Conservation (phyloP, 64 coral and sea anemone species). For the Stichodactyla helianthus region DNA sequence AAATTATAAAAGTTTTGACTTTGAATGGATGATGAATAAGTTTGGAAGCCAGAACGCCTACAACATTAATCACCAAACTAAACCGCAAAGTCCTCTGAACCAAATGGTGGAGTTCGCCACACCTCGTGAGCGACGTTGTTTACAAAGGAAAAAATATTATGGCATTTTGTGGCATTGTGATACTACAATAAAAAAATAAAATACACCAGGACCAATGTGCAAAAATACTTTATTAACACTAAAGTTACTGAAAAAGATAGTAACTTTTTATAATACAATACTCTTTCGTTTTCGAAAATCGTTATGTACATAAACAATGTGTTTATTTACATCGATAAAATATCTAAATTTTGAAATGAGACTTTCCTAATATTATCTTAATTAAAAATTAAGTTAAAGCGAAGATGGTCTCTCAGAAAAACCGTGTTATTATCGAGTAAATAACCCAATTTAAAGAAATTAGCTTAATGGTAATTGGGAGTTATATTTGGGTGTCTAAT, state of each 20-base stretch:
- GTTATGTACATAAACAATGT: neutral
- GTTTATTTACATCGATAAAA: neutral
- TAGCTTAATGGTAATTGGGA: neutral
- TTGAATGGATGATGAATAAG: neutral
- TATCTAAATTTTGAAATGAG: neutral
- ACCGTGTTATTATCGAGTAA: neutral
- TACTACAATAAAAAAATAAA: neutral
- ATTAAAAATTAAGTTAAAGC: neutral
- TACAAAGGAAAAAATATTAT: neutral
- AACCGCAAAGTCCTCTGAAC: neutral
- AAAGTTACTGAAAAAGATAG: neutral
- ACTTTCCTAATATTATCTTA: neutral
- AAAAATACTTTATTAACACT: slow-evolving; percentile 8
- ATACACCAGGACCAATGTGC: neutral
- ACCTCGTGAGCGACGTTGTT: neutral
- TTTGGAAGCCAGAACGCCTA: neutral
- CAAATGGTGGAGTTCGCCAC: neutral
- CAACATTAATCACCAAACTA: neutral
- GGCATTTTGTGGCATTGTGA: neutral
- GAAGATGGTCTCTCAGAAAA: neutral
- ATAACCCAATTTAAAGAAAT: too few species aligned
- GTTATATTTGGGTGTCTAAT: neutral
- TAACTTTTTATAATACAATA: slow-evolving; percentile 4
- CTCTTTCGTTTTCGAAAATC: slow-evolving; percentile 1
- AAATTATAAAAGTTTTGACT: neutral